phyloP scores from a whole-genome alignment of 2,888 invertebrate species.

The Drosophila formosana region DNA sequence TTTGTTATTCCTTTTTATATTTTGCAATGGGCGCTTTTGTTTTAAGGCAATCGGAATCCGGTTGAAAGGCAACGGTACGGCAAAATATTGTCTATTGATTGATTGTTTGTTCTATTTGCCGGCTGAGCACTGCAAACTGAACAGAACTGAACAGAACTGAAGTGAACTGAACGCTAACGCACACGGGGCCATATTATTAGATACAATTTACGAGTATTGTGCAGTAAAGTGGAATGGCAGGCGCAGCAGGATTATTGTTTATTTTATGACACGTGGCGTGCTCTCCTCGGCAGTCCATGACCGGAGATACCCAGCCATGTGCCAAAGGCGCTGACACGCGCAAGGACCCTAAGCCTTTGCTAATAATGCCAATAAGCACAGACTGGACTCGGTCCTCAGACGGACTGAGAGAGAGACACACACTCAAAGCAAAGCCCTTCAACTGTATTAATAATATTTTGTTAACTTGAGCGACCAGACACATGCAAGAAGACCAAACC shows the following conservation, averaged over 20 bases:
- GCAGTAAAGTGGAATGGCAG: conserved; percentile 77
- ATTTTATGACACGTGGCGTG: conserved; percentile 78
- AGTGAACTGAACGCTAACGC: conserved; percentile 30
- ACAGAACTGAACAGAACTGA: conserved; percentile 26
- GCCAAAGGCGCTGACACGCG: conserved; percentile 72
- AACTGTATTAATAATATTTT: conserved; percentile 69
- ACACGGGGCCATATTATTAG: conserved; percentile 77
- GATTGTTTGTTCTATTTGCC: conserved; percentile 78
- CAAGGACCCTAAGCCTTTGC: conserved; percentile 70
- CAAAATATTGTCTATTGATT: conserved; percentile 79
- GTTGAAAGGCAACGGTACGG: conserved; percentile 59
- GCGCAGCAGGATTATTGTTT: conserved; percentile 79
- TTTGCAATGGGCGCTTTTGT: conserved; percentile 67
- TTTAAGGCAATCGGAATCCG: conserved; percentile 80
- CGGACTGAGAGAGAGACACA: conserved; percentile 1
- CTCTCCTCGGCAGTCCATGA: conserved; percentile 4
- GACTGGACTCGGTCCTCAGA: conserved; percentile 25
- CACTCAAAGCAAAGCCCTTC: conserved; percentile 35
- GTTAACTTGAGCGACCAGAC: conserved; percentile 47
- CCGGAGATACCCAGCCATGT: conserved; percentile 15
- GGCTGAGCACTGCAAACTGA: conserved; percentile 51
- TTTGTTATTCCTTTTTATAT: conserved; percentile 17
- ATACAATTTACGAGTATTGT: conserved; percentile 77
- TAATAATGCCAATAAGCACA: conserved; percentile 74
- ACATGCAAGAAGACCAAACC: conserved; percentile 22